Evolutionary conservation across 1,140 invertebrate genomes (phyloP), one percentile per base, ranked within the genome.

Genomic region (Pinna nobilis): DNA sequence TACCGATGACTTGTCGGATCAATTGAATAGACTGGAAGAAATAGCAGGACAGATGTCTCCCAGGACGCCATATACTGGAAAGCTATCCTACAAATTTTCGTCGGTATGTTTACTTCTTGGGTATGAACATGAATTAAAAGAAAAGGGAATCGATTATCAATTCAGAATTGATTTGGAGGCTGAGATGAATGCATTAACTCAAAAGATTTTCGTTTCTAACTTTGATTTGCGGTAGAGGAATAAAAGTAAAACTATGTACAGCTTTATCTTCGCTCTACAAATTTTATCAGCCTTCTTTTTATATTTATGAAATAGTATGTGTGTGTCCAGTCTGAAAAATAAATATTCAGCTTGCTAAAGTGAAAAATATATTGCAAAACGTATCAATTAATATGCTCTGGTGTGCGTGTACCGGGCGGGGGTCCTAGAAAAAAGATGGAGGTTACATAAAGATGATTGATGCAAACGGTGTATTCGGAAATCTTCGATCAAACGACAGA

Each of bases 81-180:
- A 51, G 35, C 32, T 67, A 23, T 67, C 65, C 4, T 67, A 67
- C 35, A 67, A 55, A 53, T 67, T 53, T n/a, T 35, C 51, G 1
- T 49, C 65, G 3, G 35, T 55, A 5, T 53, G 33, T 35, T n/a
- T 67, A 4, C 18, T 67, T 13, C 49, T 39, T n/a, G 65, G 65
- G 18, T 67, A 67, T 32, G 44, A 41, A n/a, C 23, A 53, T 13
- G 25, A 50, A 18, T 67, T 55, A 20, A 30, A 57, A 18, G 7
- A 41, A 35, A 39, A 37, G 32, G 20, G 20, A 6, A 41, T 41
- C 9, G 15, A 39, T n/a, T 5, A 55, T 67, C 5, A n/a, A 1
- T 18, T 55, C 51, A 32, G 41, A 49, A 11, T n/a, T n/a, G 28
- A 37, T 39, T 23, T 50, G 7, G n/a, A 51, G 18, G 32, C 9